phyloP scores from a whole-genome alignment of 2,113 vertebrate species.

The Manacus vitellinus region DNA sequence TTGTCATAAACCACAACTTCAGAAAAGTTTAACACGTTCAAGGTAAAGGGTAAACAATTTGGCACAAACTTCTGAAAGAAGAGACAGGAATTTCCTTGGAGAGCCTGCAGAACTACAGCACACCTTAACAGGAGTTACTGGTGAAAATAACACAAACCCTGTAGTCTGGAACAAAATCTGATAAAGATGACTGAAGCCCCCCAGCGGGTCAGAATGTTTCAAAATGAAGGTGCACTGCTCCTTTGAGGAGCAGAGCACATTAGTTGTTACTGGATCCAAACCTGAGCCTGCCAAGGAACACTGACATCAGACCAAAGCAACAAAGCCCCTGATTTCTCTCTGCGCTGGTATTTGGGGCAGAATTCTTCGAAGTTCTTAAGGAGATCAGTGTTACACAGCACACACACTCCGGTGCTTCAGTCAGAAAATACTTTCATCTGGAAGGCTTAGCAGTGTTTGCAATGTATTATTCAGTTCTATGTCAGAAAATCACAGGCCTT shows the following conservation, averaged over 20 bases:
- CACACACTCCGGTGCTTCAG: not conserved
- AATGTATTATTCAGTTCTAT: constrained; percentile 42
- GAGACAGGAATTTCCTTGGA: not conserved
- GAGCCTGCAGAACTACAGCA: not conserved
- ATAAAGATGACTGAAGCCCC: not conserved
- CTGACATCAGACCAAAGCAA: not conserved
- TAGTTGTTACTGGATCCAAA: not conserved
- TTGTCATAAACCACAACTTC: not conserved
- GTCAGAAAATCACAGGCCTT: constrained; percentile 41
- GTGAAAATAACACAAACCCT: not conserved
- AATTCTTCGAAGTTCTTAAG: not conserved
- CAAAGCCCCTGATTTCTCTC: not conserved
- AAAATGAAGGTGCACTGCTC: not conserved
- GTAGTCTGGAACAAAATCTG: not conserved
- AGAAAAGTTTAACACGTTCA: not conserved
- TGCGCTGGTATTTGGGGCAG: accelerated
- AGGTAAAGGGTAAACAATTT: not conserved
- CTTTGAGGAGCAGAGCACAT: not conserved
- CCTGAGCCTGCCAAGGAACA: not conserved
- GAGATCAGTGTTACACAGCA: not conserved
- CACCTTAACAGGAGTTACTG: not conserved
- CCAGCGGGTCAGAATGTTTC: not conserved
- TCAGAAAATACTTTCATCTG: constrained; percentile 17
- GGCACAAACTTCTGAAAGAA: not conserved
- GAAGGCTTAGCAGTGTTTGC: constrained; percentile 1